Percentiles rank a stretch among this genome's conserved stretches.
These are phyloP conservation scores for Conistra vaccinii DNA, from an alignment of 2,888 invertebrate genomes.

Conservation along the genomic window DNA sequence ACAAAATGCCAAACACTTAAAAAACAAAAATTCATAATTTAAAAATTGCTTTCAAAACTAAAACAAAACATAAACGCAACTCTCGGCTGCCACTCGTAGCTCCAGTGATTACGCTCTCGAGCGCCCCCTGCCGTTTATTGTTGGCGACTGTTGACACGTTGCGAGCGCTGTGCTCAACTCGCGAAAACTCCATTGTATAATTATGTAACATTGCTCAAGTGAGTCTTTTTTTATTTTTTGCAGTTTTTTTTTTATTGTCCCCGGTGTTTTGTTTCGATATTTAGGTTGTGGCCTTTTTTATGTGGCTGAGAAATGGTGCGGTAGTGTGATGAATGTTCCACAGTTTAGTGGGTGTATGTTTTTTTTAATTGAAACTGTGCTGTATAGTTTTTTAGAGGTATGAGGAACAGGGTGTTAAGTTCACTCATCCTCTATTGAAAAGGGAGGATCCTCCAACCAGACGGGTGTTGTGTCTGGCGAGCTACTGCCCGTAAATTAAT, in stretches of 20 bases:
- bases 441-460: no score
- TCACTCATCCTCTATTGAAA: no score
- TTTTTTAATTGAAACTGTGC: conserved; percentile 2
- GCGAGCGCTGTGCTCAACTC: conserved; percentile 52
- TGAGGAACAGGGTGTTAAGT: no score
- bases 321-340: conserved; percentile 25
- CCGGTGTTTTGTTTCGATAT: conserved; percentile 64
- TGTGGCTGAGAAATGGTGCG: conserved; percentile 29
- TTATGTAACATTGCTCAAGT: conserved; percentile 67
- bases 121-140: conserved; percentile 64
- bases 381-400: not conserved
- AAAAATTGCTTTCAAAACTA: conserved; percentile 53
- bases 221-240: conserved; percentile 57
- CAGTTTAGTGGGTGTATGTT: not conserved
- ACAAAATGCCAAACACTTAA: not conserved
- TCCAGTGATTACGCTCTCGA: conserved; percentile 67
- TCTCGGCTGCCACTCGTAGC: conserved; percentile 52
- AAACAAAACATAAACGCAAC: conserved; percentile 53
- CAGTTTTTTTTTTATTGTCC: conserved; percentile 63
- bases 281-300: conserved; percentile 58
- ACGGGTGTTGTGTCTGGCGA: no score
- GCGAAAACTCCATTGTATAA: conserved; percentile 66
- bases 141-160: conserved; percentile 68
- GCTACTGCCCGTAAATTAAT: no score
- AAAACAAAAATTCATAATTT: conserved; percentile 33